Evolutionary conservation across 2,797 vertebrate genomes (phyloP).

Genomic region (Rhinichthys osculus): DNA sequence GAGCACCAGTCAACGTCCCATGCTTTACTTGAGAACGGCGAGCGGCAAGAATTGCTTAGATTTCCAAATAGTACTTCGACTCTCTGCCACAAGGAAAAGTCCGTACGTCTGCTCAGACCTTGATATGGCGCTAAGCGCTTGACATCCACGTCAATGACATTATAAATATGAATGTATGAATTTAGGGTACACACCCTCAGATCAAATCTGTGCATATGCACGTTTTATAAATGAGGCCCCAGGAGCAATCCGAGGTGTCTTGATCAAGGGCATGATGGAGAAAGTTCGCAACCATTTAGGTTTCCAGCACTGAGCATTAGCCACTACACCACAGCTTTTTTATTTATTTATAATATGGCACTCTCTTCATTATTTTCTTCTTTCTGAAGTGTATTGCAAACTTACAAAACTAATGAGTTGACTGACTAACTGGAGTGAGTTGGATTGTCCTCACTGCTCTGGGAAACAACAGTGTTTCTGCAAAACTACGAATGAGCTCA

Average conservation of each 20-base stretch:
- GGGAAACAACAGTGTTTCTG: conserved; percentile 34
- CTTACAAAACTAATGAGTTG: conserved; percentile 5
- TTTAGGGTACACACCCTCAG: no score
- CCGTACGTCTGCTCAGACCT: no score
- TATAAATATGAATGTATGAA: no score
- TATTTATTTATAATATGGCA: not conserved
- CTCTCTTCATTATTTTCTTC: not conserved
- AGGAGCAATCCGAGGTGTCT: not conserved
- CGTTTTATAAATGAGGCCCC: not conserved
- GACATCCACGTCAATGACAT: no score
- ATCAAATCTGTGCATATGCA: not conserved
- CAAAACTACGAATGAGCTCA: conserved; percentile 40
- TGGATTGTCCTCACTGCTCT: conserved; percentile 33
- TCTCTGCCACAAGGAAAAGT: no score
- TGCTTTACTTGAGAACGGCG: no score
- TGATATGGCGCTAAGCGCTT: no score
- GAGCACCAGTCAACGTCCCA: no score
- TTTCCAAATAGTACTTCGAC: no score
- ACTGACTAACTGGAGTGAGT: not conserved
- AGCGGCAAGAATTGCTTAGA: no score
- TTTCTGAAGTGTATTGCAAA: not conserved
- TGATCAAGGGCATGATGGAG: not conserved
- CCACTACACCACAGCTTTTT: not conserved
- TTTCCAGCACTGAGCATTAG: not conserved
- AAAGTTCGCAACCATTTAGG: not conserved